Base-by-base conservation (phyloP, 2,797 vertebrate species). In the Peromyscus aztecus region DNA sequence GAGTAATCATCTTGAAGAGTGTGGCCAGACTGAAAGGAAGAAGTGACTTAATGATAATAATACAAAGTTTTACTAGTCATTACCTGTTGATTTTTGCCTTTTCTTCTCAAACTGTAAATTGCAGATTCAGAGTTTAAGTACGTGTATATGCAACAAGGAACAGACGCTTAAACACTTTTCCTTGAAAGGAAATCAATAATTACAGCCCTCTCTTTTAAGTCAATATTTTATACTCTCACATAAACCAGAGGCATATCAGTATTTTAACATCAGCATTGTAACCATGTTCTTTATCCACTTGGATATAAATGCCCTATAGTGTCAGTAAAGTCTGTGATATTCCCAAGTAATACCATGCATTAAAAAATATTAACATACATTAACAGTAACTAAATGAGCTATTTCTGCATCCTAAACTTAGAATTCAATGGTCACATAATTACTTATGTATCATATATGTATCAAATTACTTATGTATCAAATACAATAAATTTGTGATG, bases 351-450 rank as follows among this genome's bases (percentile, higher is more conserved):
- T 95, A 10, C 8, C 75, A 23, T 23, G 17, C 2, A 16, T 21
- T 46, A 73, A 95, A 95, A 96, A 89, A 92, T n/a, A 71, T 89
- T 69, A 95, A 78, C 0, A 0, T 1, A 1, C 43, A 91, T 83
- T 96, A 78, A 94, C 31, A 91, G 52, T 19, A 97, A 57, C 11
- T 94, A 94, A 97, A 97, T 97, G 59, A 93, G 23, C 43, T 49
- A 83, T 92, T 96, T 96, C 80, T 96, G 46, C 59, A 93, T 96
- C 27, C 82, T 97, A 90, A 95, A 94, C 17, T 73, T 65, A 90
- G n/a, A 86, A 95, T 94, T 97, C 84, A 71, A 83, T 82, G n/a
- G 94, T 94, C 69, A 94, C n/a, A 80, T 84, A 97, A 96, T 97
- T 98, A 94, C 75, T 94, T 77, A 65, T 55, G 55, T 0, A 90